These are phyloP conservation scores for Sturnus vulgaris DNA, from an alignment of 2,113 vertebrate genomes.

Conservation along the genomic window DNA sequence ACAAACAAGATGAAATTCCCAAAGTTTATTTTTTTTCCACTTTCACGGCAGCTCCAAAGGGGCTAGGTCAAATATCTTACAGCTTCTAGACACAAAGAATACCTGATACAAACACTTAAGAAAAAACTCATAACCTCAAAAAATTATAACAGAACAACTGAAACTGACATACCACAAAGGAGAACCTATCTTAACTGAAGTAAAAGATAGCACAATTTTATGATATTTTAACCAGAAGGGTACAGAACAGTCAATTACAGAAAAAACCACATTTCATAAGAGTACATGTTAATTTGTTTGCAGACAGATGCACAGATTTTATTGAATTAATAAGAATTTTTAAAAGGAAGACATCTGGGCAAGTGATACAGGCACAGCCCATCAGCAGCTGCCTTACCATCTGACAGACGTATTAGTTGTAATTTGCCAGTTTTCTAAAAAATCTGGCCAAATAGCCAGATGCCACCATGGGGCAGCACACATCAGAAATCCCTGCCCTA, in stretches of 20 bases:
- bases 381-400: not conserved
- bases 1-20: not conserved
- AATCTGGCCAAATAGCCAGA: constrained; percentile 60
- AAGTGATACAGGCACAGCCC: not conserved
- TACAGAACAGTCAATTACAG: not conserved
- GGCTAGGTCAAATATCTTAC: not conserved
- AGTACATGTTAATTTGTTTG: not conserved
- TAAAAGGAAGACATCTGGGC: not conserved
- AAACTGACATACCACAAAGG: not conserved
- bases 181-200: not conserved
- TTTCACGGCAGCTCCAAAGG: not conserved
- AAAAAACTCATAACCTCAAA: not conserved
- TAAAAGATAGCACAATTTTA: not conserved
- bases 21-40: not conserved
- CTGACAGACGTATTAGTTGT: constrained; percentile 29
- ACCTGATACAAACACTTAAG: not conserved
- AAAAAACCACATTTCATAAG: not conserved
- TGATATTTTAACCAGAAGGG: not conserved
- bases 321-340: not conserved
- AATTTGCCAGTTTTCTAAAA: constrained; percentile 4
- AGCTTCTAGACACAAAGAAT: not conserved
- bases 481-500: constrained; percentile 10
- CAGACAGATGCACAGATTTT: not conserved
- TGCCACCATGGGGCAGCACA: constrained; percentile 16
- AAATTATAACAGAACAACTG: not conserved